Base-by-base conservation (phyloP, 1,140 invertebrate species). In the Drosophila asahinai region DNA sequence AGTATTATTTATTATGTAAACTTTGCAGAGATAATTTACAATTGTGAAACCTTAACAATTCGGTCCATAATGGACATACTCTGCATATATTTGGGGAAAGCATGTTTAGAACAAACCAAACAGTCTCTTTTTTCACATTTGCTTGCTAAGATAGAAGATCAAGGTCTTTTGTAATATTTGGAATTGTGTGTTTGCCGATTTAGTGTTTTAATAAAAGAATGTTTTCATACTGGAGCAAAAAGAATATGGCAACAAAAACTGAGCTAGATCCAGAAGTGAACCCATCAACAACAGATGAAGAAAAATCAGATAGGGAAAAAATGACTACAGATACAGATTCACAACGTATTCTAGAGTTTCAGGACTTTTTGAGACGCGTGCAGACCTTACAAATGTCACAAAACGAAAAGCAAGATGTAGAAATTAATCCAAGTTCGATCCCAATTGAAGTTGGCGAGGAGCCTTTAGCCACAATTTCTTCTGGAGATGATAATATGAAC, bases 141-240 rank as follows among this genome's bases (percentile, higher is more conserved):
- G 27, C 27, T 61, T 22, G 38, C 14, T 33, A 67, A 55, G 43
- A 78, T 30, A 42, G 45, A 86, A 86, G 75, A 79, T 82, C 62
- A 82, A 86, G 83, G 83, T 80, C 68, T 67, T 81, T 45, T 55
- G 19, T 43, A 33, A 36, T 45, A 45, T 14, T 61, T 30, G 12
- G 6, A 61, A 45, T 45, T 33, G 3, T 49, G 30, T 54, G 9
- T 48, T 25, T 30, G 6, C 12, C 30, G 3, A 36, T 40, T 11
- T 8, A 52, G 25, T 49, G 17, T 43, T 17, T 43, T 17, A 12
- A 22, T 19, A 81, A 30, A 17, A 84, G 15, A 12, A 55, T 89
- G 86, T 84, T 89, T 77, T 80, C 75, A n/a, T 90, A 84, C 51
- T 89, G 78, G 81, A 49, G n/a, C 48, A 89, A 81, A 52, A 84